Percentiles rank a stretch among this genome's conserved stretches.
phyloP scores from a whole-genome alignment of 2,888 invertebrate species.

The Beris morrisii region DNA sequence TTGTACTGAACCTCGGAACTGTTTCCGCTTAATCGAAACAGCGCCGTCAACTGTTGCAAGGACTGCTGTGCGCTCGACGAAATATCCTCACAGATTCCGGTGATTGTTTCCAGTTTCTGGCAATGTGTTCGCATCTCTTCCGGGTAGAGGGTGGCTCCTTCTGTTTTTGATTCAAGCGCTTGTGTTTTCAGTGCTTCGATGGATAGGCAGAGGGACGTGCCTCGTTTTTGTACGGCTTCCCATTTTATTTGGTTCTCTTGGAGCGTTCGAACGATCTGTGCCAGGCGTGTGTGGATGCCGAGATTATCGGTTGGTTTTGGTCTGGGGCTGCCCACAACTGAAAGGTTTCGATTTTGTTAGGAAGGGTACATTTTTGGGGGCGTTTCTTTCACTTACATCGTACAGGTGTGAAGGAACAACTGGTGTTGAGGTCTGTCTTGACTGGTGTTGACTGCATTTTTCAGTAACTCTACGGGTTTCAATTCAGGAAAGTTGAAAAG shows the following conservation, averaged over 20 bases:
- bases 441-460: slow-evolving; percentile 2
- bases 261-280: not conserved
- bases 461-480: too few relatives aligned
- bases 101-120: not conserved
- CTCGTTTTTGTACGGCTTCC: not conserved
- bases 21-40: not conserved
- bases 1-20: slow-evolving; percentile 4
- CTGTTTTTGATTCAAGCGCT: not conserved
- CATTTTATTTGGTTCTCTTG: slow-evolving; percentile 3
- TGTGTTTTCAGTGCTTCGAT: not conserved
- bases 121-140: not conserved
- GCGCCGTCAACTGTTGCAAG: not conserved
- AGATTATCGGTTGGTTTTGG: too few relatives aligned
- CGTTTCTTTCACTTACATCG: slow-evolving; percentile 6
- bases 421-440: not conserved
- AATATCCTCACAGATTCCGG: not conserved
- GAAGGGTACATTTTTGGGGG: not conserved
- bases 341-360: not conserved
- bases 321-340: too few relatives aligned
- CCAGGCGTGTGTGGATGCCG: not conserved
- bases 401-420: slow-evolving; percentile 2
- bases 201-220: not conserved
- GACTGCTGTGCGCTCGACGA: not conserved
- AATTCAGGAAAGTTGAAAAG: too few relatives aligned
- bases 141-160: not conserved